Evolutionary conservation across 2,888 invertebrate species (phyloP), one percentile per base, ranked within the genome.

Genomic region (Leptinotarsa juncta): DNA sequence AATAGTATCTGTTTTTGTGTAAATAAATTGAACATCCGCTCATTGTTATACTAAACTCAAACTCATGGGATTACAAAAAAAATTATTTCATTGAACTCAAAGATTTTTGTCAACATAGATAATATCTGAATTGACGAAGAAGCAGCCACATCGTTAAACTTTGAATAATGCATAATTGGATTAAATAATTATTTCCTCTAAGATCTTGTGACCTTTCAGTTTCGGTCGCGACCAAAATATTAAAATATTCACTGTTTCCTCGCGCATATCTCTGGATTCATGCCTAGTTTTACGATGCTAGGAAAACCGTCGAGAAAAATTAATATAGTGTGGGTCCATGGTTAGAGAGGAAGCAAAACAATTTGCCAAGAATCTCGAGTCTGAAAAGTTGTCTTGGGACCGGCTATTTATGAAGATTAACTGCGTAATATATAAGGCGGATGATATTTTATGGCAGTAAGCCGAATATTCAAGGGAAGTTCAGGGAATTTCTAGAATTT

Each of bases 401-500:
- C 73, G 71, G 79, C 79, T 78, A 80, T 80, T 81, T 79, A 81
- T 81, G 80, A 79, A 79, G 80, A 80, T 80, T 80, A 81, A 81
- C 81, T 79, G 78, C 77, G 80, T 78, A 78, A 79, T 80, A 80
- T 81, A 79, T 80, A 80, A 77, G 80, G 78, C 79, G 77, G 76
- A 79, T 77, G 73, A 80, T 81, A 80, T 82, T 82, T 80, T 79
- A 81, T 80, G 71, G 79, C 76, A 69, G 57, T 57, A 42, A 69
- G 69, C 57, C 49, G 68, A 68, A 69, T 69, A 69, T 57, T 73
- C 80, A 79, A 80, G 82, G 79, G 79, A 78, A 81, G 79, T 80
- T 81, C 76, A 75, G 76, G 80, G 82, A 82, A 83, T 81, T 81
- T 81, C 81, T 73, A 80, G 80, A 82, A 83, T 83, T 82, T 81